Percentiles rank a stretch among this genome's conserved stretches.
phyloP scores from a whole-genome alignment of 2,113 vertebrate genomes.

The Amphiprion percula region DNA sequence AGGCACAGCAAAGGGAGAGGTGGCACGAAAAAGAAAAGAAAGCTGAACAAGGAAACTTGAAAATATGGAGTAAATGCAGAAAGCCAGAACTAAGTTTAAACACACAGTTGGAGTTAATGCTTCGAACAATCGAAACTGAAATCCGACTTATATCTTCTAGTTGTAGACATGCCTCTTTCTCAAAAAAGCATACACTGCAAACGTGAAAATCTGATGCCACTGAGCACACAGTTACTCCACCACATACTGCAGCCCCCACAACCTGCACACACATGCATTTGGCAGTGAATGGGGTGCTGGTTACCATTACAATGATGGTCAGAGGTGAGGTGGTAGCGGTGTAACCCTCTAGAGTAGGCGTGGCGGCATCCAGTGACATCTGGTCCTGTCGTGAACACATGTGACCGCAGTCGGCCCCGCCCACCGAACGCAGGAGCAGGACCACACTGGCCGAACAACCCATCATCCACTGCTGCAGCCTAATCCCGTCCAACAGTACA shows the following conservation, averaged over 20 bases:
- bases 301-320: conserved; percentile 95
- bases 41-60: not conserved
- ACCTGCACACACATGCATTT: conserved; percentile 50
- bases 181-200: not conserved
- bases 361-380: conserved; percentile 91
- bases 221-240: conserved; percentile 15
- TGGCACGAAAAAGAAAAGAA: not conserved
- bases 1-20: not conserved
- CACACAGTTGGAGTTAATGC: not conserved
- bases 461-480: conserved; percentile 87
- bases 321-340: conserved; percentile 88
- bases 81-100: not conserved
- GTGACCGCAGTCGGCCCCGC: conserved; percentile 94
- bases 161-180: not conserved
- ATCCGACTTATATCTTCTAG: not conserved
- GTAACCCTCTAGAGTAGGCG: conserved; percentile 89
- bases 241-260: conserved; percentile 12
- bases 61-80: not conserved
- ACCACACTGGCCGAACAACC: conserved; percentile 96
- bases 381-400: conserved; percentile 92
- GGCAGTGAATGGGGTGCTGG: conserved; percentile 10
- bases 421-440: conserved; percentile 93
- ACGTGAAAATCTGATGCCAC: not conserved
- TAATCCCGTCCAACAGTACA: conserved; percentile 34
- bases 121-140: conserved; percentile 2